A percentile compares a stretch with the other conserved stretches of the same genome.
These are phyloP conservation scores for Catocala sponsa DNA, from an alignment of 2,888 invertebrate genomes.

Conservation along the genomic window DNA sequence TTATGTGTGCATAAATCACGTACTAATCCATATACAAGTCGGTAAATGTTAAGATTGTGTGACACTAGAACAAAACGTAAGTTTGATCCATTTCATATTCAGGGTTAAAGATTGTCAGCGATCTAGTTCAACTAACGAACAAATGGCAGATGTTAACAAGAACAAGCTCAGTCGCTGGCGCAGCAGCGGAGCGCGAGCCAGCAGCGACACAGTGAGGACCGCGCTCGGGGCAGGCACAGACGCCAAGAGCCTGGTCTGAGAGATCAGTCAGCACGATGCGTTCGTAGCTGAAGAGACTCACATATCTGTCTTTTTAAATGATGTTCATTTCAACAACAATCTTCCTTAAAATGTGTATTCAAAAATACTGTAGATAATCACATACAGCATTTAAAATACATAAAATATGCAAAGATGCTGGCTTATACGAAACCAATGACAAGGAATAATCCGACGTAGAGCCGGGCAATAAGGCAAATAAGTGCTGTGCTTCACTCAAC, in stretches of 20 bases:
- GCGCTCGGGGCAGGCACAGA: slow-evolving; percentile 52
- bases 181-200: slow-evolving; percentile 57
- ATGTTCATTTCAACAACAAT: not conserved
- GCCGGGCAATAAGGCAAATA: no score
- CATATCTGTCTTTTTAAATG: no score
- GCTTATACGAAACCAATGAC: not conserved
- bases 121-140: slow-evolving; percentile 47
- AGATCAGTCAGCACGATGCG: not conserved
- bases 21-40: no score
- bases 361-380: no score
- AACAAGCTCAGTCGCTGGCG: slow-evolving; percentile 51
- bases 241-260: slow-evolving; percentile 29
- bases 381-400: no score
- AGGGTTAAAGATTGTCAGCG: slow-evolving; percentile 68
- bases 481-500: no score
- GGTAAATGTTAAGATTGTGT: not conserved
- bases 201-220: slow-evolving; percentile 67
- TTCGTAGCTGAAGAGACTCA: no score
- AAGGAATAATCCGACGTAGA: not conserved
- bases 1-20: no score
- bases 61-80: slow-evolving; percentile 18
- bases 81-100: slow-evolving; percentile 52
- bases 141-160: slow-evolving; percentile 48
- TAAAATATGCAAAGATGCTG: no score
- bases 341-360: no score